phyloP scores from a whole-genome alignment of 2,797 vertebrate genomes.

The Anguilla marmorata region DNA sequence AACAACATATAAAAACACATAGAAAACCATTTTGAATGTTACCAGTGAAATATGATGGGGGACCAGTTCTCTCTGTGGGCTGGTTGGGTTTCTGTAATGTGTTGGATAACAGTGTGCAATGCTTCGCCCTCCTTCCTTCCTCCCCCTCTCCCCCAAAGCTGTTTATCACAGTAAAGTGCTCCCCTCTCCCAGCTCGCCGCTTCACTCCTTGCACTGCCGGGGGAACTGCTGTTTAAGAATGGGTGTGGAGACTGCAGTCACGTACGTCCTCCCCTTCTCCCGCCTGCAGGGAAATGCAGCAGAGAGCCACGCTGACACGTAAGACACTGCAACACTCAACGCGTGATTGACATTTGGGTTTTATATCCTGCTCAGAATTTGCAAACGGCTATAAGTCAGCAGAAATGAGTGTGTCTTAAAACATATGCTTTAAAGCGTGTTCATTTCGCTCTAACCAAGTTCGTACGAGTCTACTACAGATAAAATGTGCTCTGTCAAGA shows the following conservation, averaged over 20 bases:
- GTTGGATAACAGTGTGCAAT: slow-evolving; percentile 42
- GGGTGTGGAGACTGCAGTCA: slow-evolving; percentile 71
- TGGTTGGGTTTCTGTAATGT: slow-evolving; percentile 50
- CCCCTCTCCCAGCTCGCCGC: slow-evolving; percentile 52
- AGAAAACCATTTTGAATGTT: slow-evolving; percentile 52
- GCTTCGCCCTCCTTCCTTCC: slow-evolving; percentile 34
- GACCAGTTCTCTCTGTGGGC: slow-evolving; percentile 33
- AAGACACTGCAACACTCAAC: neutral
- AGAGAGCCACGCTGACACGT: slow-evolving; percentile 17
- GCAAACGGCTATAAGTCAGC: neutral
- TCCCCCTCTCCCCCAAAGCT: slow-evolving; percentile 42
- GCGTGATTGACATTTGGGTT: too few relatives aligned
- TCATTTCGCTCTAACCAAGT: neutral
- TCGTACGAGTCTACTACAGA: neutral
- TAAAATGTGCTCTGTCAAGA: neutral
- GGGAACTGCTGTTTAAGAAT: slow-evolving; percentile 66
- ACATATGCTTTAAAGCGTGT: neutral
- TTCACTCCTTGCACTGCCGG: slow-evolving; percentile 64
- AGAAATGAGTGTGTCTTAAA: neutral
- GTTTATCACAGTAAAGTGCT: slow-evolving; percentile 68
- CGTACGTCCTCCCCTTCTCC: slow-evolving; percentile 55
- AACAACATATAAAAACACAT: slow-evolving; percentile 55
- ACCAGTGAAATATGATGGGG: slow-evolving; percentile 42
- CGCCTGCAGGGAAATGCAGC: slow-evolving; percentile 39
- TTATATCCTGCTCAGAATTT: neutral